phyloP scores from a whole-genome alignment of 2,797 vertebrate genomes.

The Stomatorhinus walkeri region DNA sequence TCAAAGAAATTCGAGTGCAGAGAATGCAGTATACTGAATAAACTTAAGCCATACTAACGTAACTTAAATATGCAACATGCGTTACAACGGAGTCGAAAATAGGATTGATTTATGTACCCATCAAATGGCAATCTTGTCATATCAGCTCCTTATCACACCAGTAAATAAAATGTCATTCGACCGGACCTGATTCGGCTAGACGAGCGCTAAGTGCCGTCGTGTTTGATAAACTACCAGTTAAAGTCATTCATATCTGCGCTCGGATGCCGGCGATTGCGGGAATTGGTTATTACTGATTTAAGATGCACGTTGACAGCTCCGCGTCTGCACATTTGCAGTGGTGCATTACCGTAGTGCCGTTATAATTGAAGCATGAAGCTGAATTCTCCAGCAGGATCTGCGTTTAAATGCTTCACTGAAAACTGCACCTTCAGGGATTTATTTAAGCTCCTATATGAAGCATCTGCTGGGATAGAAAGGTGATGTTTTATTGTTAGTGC shows the following conservation, averaged over 20 bases:
- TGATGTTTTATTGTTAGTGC: not conserved
- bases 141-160: not conserved
- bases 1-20: not conserved
- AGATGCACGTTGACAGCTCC: not conserved
- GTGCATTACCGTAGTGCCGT: not conserved
- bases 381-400: not conserved
- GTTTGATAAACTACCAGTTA: not conserved
- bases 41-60: not conserved
- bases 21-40: not conserved
- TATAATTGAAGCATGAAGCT: not conserved
- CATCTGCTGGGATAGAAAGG: not conserved
- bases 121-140: not conserved
- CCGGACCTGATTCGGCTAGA: not conserved
- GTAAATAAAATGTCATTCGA: not conserved
- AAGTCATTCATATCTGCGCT: not conserved
- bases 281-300: not conserved
- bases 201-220: not conserved
- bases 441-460: not conserved
- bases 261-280: not conserved
- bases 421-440: not conserved
- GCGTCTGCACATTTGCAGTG: not conserved
- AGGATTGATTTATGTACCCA: not conserved
- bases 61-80: not conserved
- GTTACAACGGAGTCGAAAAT: not conserved
- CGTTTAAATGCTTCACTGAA: not conserved